These are phyloP conservation scores for Enteromius viviparus DNA, from an alignment of 2,797 vertebrate genomes.

Conservation along the genomic window DNA sequence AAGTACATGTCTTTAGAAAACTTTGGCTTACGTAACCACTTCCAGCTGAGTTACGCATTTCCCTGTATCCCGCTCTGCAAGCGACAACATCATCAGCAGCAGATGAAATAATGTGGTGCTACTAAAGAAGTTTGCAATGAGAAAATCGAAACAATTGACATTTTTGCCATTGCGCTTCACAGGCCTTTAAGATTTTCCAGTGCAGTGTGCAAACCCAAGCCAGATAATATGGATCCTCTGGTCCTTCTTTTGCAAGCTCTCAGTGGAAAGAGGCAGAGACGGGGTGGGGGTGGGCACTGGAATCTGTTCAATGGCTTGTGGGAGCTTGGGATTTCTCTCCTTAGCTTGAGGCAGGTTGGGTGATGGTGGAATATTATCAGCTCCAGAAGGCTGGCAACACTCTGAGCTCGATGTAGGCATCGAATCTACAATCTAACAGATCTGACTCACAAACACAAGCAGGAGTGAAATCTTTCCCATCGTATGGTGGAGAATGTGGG, in stretches of 20 bases:
- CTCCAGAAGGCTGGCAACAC: slow-evolving; percentile 42
- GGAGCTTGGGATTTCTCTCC: slow-evolving; percentile 50
- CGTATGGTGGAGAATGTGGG: slow-evolving; percentile 1
- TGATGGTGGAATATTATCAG: slow-evolving; percentile 44
- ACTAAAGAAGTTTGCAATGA: background rate
- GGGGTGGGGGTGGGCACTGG: slow-evolving; percentile 31
- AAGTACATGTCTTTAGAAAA: slow-evolving; percentile 24
- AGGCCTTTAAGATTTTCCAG: background rate
- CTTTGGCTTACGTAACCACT: background rate
- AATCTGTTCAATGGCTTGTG: slow-evolving; percentile 38
- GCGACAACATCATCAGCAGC: background rate
- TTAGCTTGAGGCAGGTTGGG: slow-evolving; percentile 33
- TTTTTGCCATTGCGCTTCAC: slow-evolving; percentile 7
- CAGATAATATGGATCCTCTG: slow-evolving; percentile 18
- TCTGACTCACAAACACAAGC: slow-evolving; percentile 39
- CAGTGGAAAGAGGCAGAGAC: background rate
- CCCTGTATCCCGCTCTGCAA: background rate
- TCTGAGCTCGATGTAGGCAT: slow-evolving; percentile 30
- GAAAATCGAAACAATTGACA: background rate
- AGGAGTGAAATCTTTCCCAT: slow-evolving; percentile 29
- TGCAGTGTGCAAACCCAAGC: slow-evolving; percentile 15
- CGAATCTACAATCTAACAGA: slow-evolving; percentile 38
- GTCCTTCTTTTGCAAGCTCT: slow-evolving; percentile 12
- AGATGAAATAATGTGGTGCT: slow-evolving; percentile 2
- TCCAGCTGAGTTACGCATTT: background rate